Base-by-base conservation (phyloP, 2,888 invertebrate genomes). In the Ischnus inquisitorius region DNA sequence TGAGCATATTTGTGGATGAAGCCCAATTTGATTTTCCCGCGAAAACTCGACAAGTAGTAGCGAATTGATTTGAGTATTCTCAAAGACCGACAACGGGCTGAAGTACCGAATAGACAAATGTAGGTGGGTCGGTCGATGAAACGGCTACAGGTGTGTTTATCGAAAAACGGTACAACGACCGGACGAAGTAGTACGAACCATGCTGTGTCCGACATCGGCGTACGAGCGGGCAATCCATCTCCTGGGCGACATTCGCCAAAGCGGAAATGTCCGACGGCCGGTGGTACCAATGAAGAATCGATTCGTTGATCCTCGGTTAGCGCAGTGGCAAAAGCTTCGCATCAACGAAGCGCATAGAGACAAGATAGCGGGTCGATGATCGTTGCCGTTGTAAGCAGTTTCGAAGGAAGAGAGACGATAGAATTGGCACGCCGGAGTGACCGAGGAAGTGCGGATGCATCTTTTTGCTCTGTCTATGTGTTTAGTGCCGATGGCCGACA, bases 361-460 rank as follows among this genome's bases (percentile, higher is more conserved):
- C 3, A 39, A 64, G 64, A 39, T 34, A 64, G 14, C 48, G 81
- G 81, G 81, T 78, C 82, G 72, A 82, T 60, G 82, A 72, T 81
- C 81, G 81, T 75, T 81, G 34, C 19, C 65, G 82, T 80, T 75
- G 60, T 80, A 74, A 68, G 60, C 60, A 60, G 57, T 80, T 80
- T 75, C 81, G 75, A 76, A 76, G 75, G 69, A 69, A 76, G 74
- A 65, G 43, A 64, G n/a, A 51, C 62, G 28, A 34, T 67, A 54
- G 65, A 81, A 76, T 81, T 81, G 81, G 81, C 81, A 81, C 81
- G 75, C 54, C 81, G 60, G 34, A 48, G 51, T 69, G 62, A 54
- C 60, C 69, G 69, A 76, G 64, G 46, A 62, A 75, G 51, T 60
- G 54, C 54, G 43, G 54, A 72, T 72, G 64, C 65, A 34, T 8